Evolutionary conservation across 2,888 invertebrate genomes (phyloP).

Genomic region (Salticus scenicus): DNA sequence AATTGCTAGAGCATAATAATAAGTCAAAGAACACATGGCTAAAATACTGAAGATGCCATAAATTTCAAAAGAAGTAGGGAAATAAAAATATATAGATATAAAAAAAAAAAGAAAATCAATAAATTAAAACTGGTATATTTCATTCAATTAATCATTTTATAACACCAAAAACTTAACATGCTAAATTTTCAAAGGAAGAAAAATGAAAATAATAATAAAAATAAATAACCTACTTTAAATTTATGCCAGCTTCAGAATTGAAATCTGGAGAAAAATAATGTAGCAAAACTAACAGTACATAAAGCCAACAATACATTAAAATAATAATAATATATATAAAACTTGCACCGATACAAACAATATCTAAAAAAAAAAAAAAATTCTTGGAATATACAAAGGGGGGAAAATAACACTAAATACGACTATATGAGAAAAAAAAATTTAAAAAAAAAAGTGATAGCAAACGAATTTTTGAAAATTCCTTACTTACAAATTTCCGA

Average conservation of each 20-base stretch:
- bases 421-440: neutral
- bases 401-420: neutral
- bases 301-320: conserved; percentile 8
- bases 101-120: too few relatives aligned
- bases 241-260: conserved; percentile 10
- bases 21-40: neutral
- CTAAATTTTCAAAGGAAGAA: too few relatives aligned
- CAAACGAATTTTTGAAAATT: too few relatives aligned
- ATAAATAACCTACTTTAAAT: neutral
- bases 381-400: neutral
- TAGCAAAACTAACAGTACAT: neutral
- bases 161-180: too few relatives aligned
- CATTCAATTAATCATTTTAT: too few relatives aligned
- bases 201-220: too few relatives aligned
- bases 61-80: conserved; percentile 9
- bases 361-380: neutral
- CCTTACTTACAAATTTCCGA: conserved; percentile 23
- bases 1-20: neutral
- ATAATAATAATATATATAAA: conserved; percentile 4
- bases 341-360: conserved; percentile 21
- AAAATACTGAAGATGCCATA: neutral
- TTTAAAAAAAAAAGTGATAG: too few relatives aligned
- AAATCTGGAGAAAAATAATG: neutral
- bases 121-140: too few relatives aligned
- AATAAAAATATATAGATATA: too few relatives aligned